Evolutionary conservation across 2,113 vertebrate species (phyloP).

Genomic region (Lutjanus erythropterus): DNA sequence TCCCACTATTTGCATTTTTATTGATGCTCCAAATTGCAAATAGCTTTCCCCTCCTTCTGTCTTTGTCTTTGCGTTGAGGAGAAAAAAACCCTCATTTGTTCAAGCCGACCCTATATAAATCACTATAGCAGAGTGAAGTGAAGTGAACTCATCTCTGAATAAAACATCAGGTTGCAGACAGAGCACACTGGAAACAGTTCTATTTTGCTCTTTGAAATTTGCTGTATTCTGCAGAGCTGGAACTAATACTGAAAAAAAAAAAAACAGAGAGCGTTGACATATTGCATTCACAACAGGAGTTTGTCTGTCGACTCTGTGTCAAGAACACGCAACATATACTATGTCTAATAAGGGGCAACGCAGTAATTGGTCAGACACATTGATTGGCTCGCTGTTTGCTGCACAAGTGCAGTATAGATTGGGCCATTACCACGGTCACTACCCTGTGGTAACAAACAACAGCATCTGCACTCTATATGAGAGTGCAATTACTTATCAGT

Average conservation of each 20-base stretch:
- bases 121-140: conserved; percentile 55
- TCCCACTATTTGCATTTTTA: conserved; percentile 83
- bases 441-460: conserved; percentile 46
- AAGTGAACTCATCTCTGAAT: conserved; percentile 75
- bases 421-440: conserved; percentile 61
- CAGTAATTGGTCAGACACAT: conserved; percentile 66
- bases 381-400: conserved; percentile 64
- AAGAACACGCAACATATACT: conserved; percentile 33
- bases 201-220: conserved; percentile 50
- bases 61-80: conserved; percentile 72
- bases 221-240: conserved; percentile 36
- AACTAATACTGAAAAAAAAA: conserved; percentile 17
- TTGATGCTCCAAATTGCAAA: conserved; percentile 81
- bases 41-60: conserved; percentile 69
- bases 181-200: conserved; percentile 52
- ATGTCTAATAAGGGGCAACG: not conserved
- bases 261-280: not conserved
- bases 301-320: conserved; percentile 16
- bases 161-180: conserved; percentile 75
- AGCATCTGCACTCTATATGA: conserved; percentile 30
- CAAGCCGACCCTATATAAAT: conserved; percentile 67
- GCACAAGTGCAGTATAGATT: conserved; percentile 68
- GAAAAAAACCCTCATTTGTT: conserved; percentile 69
- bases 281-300: conserved; percentile 4
- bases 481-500: conserved; percentile 63